phyloP scores from a whole-genome alignment of 1,140 invertebrate species.

The Nasonia vitripennis region DNA sequence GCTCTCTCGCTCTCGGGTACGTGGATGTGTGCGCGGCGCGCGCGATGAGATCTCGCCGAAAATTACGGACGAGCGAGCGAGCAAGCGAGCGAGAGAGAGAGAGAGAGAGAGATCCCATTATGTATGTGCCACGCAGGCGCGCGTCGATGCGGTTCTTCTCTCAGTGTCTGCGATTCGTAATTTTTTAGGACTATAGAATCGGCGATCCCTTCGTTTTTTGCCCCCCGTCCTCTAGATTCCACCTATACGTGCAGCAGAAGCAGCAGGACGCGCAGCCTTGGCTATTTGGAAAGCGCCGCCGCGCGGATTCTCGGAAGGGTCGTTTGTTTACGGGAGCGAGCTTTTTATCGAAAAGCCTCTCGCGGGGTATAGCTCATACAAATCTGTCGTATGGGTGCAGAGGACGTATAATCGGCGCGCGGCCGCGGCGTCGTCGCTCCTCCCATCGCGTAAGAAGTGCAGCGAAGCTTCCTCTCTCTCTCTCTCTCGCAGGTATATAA shows the following conservation, averaged over 20 bases:
- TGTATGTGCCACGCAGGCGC: constrained; percentile 28
- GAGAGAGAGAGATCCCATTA: background rate
- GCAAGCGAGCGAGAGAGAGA: background rate
- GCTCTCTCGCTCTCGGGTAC: background rate
- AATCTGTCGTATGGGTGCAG: background rate
- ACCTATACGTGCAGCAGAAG: background rate
- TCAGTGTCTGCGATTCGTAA: background rate
- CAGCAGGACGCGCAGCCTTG: no score
- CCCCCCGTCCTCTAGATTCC: background rate
- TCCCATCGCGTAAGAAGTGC: constrained; percentile 35
- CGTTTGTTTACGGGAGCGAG: background rate
- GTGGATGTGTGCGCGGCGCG: background rate
- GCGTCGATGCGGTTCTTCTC: constrained; percentile 12
- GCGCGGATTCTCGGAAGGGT: background rate
- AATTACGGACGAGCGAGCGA: constrained; percentile 15
- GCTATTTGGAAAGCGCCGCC: background rate
- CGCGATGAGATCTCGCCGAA: constrained; percentile 28
- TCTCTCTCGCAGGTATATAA: constrained; percentile 7
- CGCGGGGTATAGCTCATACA: background rate
- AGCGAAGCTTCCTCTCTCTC: constrained; percentile 36
- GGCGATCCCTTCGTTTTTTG: background rate
- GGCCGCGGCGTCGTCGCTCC: background rate
- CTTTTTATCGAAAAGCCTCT: background rate
- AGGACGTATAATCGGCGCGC: background rate
- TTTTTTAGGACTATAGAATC: background rate